Percentiles rank a stretch among this genome's conserved stretches.
Conservation (phyloP, 1,140 invertebrate genomes). For the Orchestia grillus region DNA sequence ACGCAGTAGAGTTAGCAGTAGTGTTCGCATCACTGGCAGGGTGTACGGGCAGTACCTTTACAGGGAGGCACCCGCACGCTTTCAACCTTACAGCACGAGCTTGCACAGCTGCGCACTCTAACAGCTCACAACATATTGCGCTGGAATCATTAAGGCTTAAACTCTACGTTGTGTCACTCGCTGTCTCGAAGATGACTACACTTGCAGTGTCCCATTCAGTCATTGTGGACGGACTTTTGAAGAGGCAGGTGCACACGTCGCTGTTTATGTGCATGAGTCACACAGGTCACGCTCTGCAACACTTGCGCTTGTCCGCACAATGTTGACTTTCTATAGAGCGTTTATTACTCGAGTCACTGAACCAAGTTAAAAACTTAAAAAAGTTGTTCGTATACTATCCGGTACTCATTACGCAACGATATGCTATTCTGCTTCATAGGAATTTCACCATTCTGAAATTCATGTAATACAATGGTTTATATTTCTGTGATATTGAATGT, state of each 20-base stretch:
- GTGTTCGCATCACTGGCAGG: not conserved
- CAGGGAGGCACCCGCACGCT: not conserved
- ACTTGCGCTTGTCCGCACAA: not conserved
- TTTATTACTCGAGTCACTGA: not conserved
- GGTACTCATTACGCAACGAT: not conserved
- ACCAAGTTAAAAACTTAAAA: not conserved
- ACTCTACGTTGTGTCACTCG: not conserved
- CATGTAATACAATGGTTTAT: too few relatives aligned
- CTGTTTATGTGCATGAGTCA: not conserved
- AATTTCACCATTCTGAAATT: too few relatives aligned
- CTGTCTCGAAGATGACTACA: not conserved
- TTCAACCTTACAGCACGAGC: not conserved
- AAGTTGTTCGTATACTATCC: not conserved
- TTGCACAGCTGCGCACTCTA: not conserved
- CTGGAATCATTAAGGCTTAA: not conserved
- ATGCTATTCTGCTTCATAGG: too few relatives aligned
- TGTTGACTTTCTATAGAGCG: not conserved
- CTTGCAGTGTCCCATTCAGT: not conserved
- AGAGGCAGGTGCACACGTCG: not conserved
- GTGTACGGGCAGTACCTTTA: too few relatives aligned
- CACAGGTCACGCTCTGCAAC: not conserved
- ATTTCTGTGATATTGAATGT: too few relatives aligned
- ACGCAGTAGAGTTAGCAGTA: not conserved
- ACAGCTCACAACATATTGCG: not conserved
- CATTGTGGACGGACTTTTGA: not conserved